Evolutionary conservation across 2,888 invertebrate genomes (phyloP), one percentile per base, ranked within the genome.

Genomic region (Cantharis nigra): DNA sequence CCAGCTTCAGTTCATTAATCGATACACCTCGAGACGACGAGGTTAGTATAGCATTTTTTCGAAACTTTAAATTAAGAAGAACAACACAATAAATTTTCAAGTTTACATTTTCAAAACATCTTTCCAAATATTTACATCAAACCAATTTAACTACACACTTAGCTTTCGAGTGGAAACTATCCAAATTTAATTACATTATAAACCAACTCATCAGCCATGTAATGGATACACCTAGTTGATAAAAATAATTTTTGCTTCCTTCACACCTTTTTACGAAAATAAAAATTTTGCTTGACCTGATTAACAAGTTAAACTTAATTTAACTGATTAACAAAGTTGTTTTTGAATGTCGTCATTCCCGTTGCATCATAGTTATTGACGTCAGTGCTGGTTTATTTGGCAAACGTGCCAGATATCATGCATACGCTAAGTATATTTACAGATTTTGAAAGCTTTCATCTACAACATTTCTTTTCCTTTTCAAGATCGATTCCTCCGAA

Each of bases 401-500:
- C 77, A 75, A 33, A 10, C 64, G 26, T 30, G 49, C 16, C 65
- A 70, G 74, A 78, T 63, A 74, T 26, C 73, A 14, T 64, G 23
- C 69, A 72, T 23, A 73, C 63, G 63, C 49, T 70, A 76, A 72
- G 69, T 18, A 70, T 70, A 76, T 70, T 28, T 65, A 70, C 73
- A 18, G 28, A 67, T 23, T 28, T 70, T 67, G 62, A 77, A 75
- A 70, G 65, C 64, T 75, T 28, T 14, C 33, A n/a, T 33, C 13
- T 33, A 13, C 13, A 33, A 33, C 13, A 3, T 3, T n/a, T 7
- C 7, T n/a, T 49, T 49, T 49, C 7, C 71, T 67, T 79, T 91
- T 91, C 2, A 90, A 95, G 95, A 93, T 92, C 86, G 94, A 95
- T 82, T 95, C 95, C 70, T 94, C 94, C 83, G 95, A 95, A 85